A percentile compares a stretch with the other conserved stretches of the same genome.
phyloP scores from a whole-genome alignment of 53 echinoderm and acorn worm genomes.

The Henricia sp. region DNA sequence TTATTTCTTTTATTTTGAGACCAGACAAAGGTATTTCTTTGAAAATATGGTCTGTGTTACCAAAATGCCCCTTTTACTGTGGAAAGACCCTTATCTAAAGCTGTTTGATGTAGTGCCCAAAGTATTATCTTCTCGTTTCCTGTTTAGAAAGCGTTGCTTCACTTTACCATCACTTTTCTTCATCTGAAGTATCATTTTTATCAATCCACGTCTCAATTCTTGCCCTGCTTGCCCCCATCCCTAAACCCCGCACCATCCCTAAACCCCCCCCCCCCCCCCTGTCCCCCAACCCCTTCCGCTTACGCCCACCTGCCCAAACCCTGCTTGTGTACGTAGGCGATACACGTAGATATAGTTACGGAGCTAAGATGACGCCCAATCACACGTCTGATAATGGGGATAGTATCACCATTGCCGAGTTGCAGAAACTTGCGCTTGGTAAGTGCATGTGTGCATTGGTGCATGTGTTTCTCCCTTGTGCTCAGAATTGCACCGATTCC shows the following conservation, averaged over 20 bases:
- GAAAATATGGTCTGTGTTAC: too few species aligned
- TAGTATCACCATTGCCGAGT: constrained; percentile 70
- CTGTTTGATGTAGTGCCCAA: too few species aligned
- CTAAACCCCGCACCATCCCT: too few species aligned
- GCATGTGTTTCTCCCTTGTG: neutral
- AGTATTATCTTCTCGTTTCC: too few species aligned
- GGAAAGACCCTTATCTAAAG: too few species aligned
- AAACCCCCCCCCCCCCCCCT: constrained; percentile 4
- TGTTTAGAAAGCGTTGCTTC: too few species aligned
- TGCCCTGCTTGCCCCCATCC: constrained; percentile 8
- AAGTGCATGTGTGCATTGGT: constrained; percentile 59
- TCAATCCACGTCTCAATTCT: neutral
- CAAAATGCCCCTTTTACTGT: too few species aligned
- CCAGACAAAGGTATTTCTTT: too few species aligned
- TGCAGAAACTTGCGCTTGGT: constrained; percentile 84
- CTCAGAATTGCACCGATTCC: too few species aligned
- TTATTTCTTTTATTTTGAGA: too few species aligned
- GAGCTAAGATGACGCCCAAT: constrained; percentile 80
- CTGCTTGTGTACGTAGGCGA: constrained; percentile 70
- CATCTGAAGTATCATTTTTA: too few species aligned
- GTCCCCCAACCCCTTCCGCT: constrained; percentile 9
- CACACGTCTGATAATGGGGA: constrained; percentile 76
- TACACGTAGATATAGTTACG: constrained; percentile 96
- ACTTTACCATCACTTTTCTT: too few species aligned
- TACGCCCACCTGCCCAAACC: neutral